Evolutionary conservation across 2,888 invertebrate species (phyloP).

Genomic region (Entomobrya multifasciata): DNA sequence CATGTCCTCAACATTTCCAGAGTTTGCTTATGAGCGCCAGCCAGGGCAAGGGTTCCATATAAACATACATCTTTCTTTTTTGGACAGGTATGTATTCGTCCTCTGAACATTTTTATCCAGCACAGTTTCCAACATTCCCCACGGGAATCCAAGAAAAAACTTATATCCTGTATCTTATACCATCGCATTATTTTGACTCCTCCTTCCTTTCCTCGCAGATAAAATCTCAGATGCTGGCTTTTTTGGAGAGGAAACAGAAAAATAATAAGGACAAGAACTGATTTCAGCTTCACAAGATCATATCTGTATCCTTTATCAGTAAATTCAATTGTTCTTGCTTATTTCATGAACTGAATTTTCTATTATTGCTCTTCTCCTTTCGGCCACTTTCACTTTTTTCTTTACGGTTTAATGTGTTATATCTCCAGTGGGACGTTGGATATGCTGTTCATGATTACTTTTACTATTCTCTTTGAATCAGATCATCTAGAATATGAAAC

Average conservation of each 20-base stretch:
- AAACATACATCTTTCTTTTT: background rate
- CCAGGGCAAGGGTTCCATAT: background rate
- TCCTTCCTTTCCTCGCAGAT: slow-evolving; percentile 30
- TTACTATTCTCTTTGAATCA: too few species aligned
- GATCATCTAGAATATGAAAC: too few species aligned
- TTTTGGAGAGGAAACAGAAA: background rate
- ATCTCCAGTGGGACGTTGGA: too few species aligned
- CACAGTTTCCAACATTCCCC: slow-evolving; percentile 13
- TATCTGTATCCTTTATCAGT: slow-evolving; percentile 38
- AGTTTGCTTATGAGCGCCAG: background rate
- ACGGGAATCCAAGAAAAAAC: background rate
- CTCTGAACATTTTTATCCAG: background rate
- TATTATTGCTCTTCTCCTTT: background rate
- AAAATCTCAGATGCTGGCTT: slow-evolving; percentile 45
- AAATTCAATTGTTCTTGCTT: slow-evolving; percentile 60
- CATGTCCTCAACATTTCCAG: background rate
- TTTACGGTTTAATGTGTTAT: background rate
- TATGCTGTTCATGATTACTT: too few species aligned
- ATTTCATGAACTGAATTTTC: slow-evolving; percentile 46
- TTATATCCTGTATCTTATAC: background rate
- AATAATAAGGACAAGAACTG: slow-evolving; percentile 1
- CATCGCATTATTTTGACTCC: background rate
- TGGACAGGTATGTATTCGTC: background rate
- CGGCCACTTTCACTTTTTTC: slow-evolving; percentile 5
- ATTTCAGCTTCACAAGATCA: slow-evolving; percentile 3